Evolutionary conservation across 2,113 vertebrate species (phyloP).

Genomic region (Channa maculata): DNA sequence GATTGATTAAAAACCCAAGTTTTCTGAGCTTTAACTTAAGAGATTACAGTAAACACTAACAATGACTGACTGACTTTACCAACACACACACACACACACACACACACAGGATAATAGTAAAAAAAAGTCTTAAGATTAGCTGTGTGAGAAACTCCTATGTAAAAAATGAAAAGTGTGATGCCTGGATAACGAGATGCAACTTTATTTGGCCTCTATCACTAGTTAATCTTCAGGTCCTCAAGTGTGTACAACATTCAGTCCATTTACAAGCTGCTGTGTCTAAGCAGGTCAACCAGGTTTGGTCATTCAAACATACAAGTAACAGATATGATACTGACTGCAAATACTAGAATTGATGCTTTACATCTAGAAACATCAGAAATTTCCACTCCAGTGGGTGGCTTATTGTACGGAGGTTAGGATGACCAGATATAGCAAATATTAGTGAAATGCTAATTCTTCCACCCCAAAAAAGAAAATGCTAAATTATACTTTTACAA

Average conservation of each 20-base stretch:
- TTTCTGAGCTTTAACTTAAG: conserved; percentile 31
- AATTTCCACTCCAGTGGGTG: conserved; percentile 22
- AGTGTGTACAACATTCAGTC: conserved; percentile 68
- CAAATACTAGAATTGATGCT: conserved; percentile 63
- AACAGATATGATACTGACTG: conserved; percentile 55
- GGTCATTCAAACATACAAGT: conserved; percentile 55
- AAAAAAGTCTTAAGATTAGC: conserved; percentile 53
- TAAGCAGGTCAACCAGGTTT: conserved; percentile 36
- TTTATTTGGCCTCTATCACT: conserved; percentile 73
- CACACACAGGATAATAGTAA: conserved; percentile 23
- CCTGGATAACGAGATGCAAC: conserved; percentile 27
- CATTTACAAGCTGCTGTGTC: conserved; percentile 53
- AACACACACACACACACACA: not conserved
- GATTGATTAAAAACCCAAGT: conserved; percentile 27
- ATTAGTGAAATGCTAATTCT: conserved; percentile 26
- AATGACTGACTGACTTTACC: conserved; percentile 63
- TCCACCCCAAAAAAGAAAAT: not conserved
- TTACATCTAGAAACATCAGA: conserved; percentile 59
- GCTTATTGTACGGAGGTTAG: conserved; percentile 21
- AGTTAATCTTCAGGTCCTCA: conserved; percentile 62
- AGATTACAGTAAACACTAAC: conserved; percentile 67
- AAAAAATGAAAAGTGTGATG: conserved; percentile 17
- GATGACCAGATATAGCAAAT: conserved; percentile 14
- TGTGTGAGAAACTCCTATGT: conserved; percentile 32
- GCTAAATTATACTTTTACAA: conserved; percentile 11